phyloP scores from a whole-genome alignment of 2,888 invertebrate species.

The Tipula helvola region DNA sequence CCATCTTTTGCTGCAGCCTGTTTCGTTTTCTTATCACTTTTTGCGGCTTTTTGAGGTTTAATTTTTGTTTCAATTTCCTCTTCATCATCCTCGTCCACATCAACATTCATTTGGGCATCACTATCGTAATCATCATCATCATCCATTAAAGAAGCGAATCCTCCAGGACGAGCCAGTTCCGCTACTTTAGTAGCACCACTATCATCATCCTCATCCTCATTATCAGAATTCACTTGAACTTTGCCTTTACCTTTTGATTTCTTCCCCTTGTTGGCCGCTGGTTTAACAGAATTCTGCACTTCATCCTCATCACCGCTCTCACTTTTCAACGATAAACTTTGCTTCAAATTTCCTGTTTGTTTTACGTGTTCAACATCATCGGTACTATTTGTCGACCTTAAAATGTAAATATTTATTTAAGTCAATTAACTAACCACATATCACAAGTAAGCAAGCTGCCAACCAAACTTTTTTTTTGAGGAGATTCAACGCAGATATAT shows the following conservation, averaged over 20 bases:
- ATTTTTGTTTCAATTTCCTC: slow-evolving; percentile 35
- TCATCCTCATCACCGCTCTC: slow-evolving; percentile 36
- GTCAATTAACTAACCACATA: neutral
- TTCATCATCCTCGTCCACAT: slow-evolving; percentile 20
- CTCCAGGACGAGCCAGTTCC: slow-evolving; percentile 34
- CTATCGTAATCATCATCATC: slow-evolving; percentile 31
- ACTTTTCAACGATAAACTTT: slow-evolving; percentile 38
- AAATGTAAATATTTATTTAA: neutral
- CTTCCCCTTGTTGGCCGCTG: slow-evolving; percentile 44
- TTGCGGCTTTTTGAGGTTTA: slow-evolving; percentile 31
- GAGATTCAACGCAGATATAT: neutral
- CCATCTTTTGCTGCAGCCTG: slow-evolving; percentile 62
- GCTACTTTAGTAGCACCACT: neutral
- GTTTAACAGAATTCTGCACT: slow-evolving; percentile 34
- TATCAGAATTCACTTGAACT: slow-evolving; percentile 27
- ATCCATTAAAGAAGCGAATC: slow-evolving; percentile 52
- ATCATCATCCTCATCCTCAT: slow-evolving; percentile 34
- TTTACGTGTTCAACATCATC: slow-evolving; percentile 32
- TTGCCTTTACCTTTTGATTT: slow-evolving; percentile 46
- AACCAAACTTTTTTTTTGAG: neutral
- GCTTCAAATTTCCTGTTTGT: slow-evolving; percentile 27
- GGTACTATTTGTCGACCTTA: neutral
- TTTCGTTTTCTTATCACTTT: slow-evolving; percentile 35
- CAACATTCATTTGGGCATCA: slow-evolving; percentile 19
- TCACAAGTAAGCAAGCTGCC: neutral